Conservation (phyloP, 2,797 vertebrate genomes). For the Tenualosa thibaudeaui region DNA sequence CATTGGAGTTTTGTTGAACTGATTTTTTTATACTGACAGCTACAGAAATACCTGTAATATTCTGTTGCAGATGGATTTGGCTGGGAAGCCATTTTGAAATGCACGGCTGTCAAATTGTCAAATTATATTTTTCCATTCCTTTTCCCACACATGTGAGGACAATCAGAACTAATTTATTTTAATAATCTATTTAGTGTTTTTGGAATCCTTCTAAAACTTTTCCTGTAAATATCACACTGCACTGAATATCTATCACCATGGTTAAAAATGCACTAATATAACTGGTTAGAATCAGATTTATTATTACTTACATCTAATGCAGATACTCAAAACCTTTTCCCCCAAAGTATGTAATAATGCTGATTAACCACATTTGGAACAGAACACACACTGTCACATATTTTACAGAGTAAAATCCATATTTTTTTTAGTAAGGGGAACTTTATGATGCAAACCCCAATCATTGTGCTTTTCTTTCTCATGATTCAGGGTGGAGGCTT, state of each 20-base stretch:
- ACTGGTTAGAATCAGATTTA: too few species aligned
- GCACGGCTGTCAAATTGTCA: too few species aligned
- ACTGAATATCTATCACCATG: background rate
- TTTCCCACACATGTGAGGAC: too few species aligned
- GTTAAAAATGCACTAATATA: background rate
- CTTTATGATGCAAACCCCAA: background rate
- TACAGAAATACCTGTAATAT: too few species aligned
- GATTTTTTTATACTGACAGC: too few species aligned
- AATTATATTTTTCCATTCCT: too few species aligned
- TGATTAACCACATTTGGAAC: background rate
- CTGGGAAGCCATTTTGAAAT: too few species aligned
- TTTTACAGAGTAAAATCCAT: background rate
- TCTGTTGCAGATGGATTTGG: too few species aligned
- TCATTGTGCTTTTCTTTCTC: slow-evolving; percentile 2
- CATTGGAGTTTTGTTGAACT: too few species aligned
- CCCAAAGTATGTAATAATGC: background rate
- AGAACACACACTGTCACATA: background rate
- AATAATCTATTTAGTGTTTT: too few species aligned
- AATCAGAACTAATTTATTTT: too few species aligned
- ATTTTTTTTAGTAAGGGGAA: background rate
- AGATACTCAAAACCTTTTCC: background rate
- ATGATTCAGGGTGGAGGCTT: background rate
- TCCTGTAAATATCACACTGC: background rate
- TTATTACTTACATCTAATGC: too few species aligned
- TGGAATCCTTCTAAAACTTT: background rate